These are phyloP conservation scores for Adela reaumurella DNA, from an alignment of 2,888 invertebrate genomes.

Conservation along the genomic window DNA sequence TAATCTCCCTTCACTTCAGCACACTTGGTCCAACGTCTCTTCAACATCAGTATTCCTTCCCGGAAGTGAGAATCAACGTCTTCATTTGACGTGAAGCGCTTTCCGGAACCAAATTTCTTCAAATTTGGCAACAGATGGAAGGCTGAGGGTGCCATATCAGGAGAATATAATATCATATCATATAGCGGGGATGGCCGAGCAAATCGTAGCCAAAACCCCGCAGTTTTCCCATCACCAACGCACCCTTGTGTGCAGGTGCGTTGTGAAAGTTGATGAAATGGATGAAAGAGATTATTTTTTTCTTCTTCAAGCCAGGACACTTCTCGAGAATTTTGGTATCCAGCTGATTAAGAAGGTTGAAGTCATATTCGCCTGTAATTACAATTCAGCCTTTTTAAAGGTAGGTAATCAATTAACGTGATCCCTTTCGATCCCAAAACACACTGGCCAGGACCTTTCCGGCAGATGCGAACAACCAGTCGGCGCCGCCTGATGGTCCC, in stretches of 20 bases:
- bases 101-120: no score
- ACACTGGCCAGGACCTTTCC: no score
- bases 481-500: no score
- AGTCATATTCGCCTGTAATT: slow-evolving; percentile 5
- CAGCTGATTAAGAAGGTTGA: slow-evolving; percentile 1
- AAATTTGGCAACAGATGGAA: neutral
- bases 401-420: slow-evolving; percentile 4
- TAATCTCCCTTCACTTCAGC: no score
- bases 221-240: no score
- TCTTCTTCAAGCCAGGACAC: slow-evolving; percentile 11
- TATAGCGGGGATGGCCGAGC: slow-evolving; percentile 1
- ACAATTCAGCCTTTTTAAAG: slow-evolving; percentile 4
- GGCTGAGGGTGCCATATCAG: neutral
- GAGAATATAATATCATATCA: no score
- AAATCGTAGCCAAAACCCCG: slow-evolving; percentile 4
- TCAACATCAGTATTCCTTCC: slow-evolving; percentile 1
- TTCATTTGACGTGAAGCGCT: no score
- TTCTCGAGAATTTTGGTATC: slow-evolving; percentile 6
- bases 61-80: neutral
- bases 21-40: slow-evolving; percentile 1
- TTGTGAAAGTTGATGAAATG: no score
- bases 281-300: slow-evolving; percentile 14
- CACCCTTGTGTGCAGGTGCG: slow-evolving; percentile 10
- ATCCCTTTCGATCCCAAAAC: slow-evolving; percentile 6
- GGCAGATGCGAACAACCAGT: no score